A percentile compares a stretch with the other conserved stretches of the same genome.
phyloP scores from a whole-genome alignment of 2,888 invertebrate genomes.

The Agrilus biguttatus region DNA sequence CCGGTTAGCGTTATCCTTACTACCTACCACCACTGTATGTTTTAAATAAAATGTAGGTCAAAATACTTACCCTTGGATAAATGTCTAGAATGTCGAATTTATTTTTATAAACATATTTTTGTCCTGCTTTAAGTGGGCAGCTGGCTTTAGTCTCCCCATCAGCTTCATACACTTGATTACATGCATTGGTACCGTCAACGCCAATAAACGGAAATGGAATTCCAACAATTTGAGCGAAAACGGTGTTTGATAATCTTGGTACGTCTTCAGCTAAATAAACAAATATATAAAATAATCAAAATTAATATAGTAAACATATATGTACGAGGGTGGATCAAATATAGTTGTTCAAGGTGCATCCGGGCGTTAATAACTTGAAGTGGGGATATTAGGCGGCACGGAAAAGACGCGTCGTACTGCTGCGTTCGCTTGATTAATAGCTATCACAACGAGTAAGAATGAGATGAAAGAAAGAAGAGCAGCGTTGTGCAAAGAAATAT shows the following conservation, averaged over 20 bases:
- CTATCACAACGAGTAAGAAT: too few species aligned
- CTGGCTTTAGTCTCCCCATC: slow-evolving; percentile 41
- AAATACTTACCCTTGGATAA: slow-evolving; percentile 37
- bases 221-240: slow-evolving; percentile 46
- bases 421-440: too few species aligned
- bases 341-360: not conserved
- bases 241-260: slow-evolving; percentile 39
- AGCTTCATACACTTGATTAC: slow-evolving; percentile 43
- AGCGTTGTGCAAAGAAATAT: too few species aligned
- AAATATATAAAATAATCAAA: slow-evolving; percentile 3
- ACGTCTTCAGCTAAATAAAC: slow-evolving; percentile 42
- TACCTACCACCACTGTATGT: too few species aligned
- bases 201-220: slow-evolving; percentile 61
- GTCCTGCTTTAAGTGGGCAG: slow-evolving; percentile 55
- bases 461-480: too few species aligned
- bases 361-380: too few species aligned
- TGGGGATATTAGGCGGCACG: too few species aligned
- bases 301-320: not conserved
- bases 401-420: too few species aligned
- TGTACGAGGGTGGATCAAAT: not conserved
- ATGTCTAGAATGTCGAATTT: slow-evolving; percentile 38
- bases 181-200: slow-evolving; percentile 55
- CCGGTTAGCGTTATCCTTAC: too few species aligned
- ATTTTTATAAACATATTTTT: slow-evolving; percentile 55
- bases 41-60: too few species aligned